Conservation (phyloP, 2,797 vertebrate genomes). For the Acomys russatus region DNA sequence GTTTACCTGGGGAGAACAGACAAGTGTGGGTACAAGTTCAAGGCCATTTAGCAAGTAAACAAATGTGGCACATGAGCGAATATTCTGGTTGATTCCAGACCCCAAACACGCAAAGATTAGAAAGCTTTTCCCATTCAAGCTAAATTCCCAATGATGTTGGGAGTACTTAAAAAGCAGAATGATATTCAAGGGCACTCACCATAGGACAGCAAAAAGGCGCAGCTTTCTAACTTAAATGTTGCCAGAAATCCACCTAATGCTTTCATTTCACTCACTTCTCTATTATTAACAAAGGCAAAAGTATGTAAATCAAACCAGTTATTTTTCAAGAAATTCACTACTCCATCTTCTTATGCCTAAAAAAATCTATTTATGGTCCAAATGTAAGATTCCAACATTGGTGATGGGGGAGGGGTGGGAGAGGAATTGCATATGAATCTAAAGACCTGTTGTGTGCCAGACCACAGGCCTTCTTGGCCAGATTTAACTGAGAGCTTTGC, state of each 20-base stretch:
- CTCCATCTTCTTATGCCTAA: neutral
- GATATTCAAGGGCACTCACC: neutral
- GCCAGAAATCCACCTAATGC: neutral
- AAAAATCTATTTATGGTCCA: neutral
- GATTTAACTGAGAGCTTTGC: neutral
- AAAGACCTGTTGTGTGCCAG: neutral
- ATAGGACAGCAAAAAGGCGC: neutral
- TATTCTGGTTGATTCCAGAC: conserved; percentile 76
- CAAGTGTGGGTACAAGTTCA: conserved; percentile 83
- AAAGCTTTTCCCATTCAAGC: neutral
- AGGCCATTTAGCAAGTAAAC: conserved; percentile 82
- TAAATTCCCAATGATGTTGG: neutral
- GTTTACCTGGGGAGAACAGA: conserved; percentile 78
- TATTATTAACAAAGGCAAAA: conserved; percentile 28
- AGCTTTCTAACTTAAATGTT: neutral
- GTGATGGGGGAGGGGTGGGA: neutral
- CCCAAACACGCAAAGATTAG: conserved; percentile 58
- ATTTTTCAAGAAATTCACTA: conserved; percentile 25
- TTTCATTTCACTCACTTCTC: conserved; percentile 38
- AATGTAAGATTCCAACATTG: neutral
- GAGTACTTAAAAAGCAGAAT: neutral
- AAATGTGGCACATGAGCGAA: conserved; percentile 58
- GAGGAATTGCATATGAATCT: neutral
- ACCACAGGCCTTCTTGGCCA: neutral
- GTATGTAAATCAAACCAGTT: neutral